Evolutionary conservation across 2,113 vertebrate species (phyloP).

Genomic region (Atrichornis clamosus): DNA sequence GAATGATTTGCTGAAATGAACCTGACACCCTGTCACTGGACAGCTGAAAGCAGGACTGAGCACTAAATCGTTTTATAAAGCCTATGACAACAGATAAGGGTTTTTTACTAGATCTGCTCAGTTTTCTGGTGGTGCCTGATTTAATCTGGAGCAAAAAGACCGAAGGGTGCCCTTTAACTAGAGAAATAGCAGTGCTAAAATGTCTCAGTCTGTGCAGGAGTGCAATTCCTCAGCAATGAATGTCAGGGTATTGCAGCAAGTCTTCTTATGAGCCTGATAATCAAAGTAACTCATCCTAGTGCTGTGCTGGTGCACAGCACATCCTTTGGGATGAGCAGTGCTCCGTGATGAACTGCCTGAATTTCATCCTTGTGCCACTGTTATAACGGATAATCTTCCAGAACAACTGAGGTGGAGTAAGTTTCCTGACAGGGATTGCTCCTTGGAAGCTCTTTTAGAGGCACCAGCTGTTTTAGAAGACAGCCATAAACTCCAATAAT

Average conservation of each 20-base stretch:
- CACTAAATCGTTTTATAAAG: neutral
- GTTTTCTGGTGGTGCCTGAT: neutral
- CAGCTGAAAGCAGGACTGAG: neutral
- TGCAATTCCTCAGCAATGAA: neutral
- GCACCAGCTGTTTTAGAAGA: neutral
- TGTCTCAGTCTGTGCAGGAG: neutral
- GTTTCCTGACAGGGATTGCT: neutral
- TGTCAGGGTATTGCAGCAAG: neutral
- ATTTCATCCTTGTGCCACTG: neutral
- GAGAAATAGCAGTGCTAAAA: neutral
- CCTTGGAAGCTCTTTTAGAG: neutral
- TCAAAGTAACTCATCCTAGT: neutral
- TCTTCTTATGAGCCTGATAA: neutral
- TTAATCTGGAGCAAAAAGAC: neutral
- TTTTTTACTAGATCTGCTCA: neutral
- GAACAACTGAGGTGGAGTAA: neutral
- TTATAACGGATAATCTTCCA: neutral
- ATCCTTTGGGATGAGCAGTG: neutral
- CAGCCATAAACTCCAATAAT: neutral
- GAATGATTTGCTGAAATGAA: neutral
- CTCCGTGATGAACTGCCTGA: neutral
- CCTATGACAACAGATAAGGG: neutral
- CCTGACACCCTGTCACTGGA: neutral
- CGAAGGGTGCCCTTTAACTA: fast-evolving
- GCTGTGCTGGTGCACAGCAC: neutral